Conservation (phyloP, 2,888 invertebrate genomes). For the Tortricodes alternella region DNA sequence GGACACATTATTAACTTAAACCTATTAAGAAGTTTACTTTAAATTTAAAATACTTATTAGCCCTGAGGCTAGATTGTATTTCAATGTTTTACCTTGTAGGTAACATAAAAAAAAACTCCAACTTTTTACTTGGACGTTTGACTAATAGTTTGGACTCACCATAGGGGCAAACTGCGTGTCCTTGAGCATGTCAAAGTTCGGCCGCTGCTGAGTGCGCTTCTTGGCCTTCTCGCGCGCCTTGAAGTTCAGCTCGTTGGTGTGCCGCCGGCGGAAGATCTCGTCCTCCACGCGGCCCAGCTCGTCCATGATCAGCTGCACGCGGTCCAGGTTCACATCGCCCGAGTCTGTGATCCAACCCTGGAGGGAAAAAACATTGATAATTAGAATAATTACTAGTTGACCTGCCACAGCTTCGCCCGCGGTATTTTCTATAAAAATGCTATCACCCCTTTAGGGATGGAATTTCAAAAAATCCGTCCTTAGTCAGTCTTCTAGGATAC, state of each 20-base stretch:
- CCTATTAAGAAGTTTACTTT: no score
- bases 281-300: conserved; percentile 97
- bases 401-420: no score
- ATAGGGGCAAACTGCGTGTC: conserved; percentile 90
- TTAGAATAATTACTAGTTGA: conserved; percentile 3
- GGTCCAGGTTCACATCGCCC: conserved; percentile 95
- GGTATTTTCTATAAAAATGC: no score
- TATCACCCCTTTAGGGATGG: no score
- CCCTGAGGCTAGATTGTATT: no score
- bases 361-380: conserved; percentile 33
- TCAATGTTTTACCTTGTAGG: no score
- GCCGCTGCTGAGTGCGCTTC: conserved; percentile 83
- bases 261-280: conserved; percentile 97
- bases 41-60: no score
- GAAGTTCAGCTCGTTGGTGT: conserved; percentile 92
- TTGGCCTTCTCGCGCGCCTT: conserved; percentile 89
- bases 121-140: no score
- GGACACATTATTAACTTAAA: no score
- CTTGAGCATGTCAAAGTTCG: conserved; percentile 87
- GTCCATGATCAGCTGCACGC: conserved; percentile 97
- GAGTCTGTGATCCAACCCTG: conserved; percentile 97
- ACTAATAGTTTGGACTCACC: conserved; percentile 79
- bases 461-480: no score
- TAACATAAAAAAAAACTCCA: no score
- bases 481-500: no score